Evolutionary conservation across 2,888 invertebrate species (phyloP).

Genomic region (Nineta flava): DNA sequence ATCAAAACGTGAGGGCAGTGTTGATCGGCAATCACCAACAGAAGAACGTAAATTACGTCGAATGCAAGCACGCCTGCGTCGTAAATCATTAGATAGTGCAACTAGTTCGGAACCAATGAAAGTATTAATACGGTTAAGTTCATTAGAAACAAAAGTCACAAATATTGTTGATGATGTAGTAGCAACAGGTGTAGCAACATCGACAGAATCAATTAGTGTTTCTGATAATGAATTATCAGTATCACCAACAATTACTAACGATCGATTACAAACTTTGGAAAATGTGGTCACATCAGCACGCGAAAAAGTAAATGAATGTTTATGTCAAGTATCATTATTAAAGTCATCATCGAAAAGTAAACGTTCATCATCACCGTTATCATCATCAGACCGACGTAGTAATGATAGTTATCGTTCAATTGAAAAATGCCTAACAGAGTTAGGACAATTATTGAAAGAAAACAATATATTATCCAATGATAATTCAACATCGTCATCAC

Average conservation of each 20-base stretch:
- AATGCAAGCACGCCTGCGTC: conserved; percentile 39
- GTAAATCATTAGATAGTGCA: conserved; percentile 65
- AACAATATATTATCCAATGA: conserved; percentile 27
- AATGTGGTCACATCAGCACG: conserved; percentile 44
- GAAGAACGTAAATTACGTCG: conserved; percentile 36
- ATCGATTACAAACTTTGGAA: conserved; percentile 42
- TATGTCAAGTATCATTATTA: conserved; percentile 44
- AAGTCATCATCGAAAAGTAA: conserved; percentile 40
- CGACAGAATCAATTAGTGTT: conserved; percentile 38
- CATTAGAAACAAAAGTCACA: conserved; percentile 56
- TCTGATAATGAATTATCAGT: conserved; percentile 19
- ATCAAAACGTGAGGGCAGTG: conserved; percentile 32
- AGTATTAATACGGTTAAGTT: conserved; percentile 56
- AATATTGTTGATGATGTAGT: conserved; percentile 12
- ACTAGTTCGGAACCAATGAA: conserved; percentile 68
- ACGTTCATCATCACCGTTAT: conserved; percentile 44
- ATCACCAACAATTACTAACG: conserved; percentile 20
- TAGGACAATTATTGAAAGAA: conserved; percentile 41
- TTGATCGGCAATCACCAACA: conserved; percentile 21
- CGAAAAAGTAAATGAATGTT: conserved; percentile 50
- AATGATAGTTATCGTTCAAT: conserved; percentile 44
- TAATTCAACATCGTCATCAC: background rate
- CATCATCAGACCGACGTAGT: conserved; percentile 30
- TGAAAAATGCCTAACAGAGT: conserved; percentile 46
- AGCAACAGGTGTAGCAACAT: conserved; percentile 32